Evolutionary conservation across 2,797 vertebrate species (phyloP), one percentile per base, ranked within the genome.

Genomic region (Melopsittacus undulatus): DNA sequence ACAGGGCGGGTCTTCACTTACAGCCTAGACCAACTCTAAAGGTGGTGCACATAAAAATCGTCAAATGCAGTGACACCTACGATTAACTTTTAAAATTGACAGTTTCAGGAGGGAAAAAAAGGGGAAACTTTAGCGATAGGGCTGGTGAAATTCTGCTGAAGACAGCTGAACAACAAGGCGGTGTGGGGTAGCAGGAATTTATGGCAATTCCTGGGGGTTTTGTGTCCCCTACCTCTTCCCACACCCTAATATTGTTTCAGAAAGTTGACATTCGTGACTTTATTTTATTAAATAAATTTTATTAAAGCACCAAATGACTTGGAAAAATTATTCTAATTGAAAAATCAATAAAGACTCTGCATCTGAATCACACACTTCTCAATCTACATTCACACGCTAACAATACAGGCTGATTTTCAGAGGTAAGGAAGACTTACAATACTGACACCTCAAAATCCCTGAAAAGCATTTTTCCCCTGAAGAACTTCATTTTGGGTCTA

Each of bases 191-290:
- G 57, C 17, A 54, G 17, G 40, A 77, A 74, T 27, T 85, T 61
- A 0, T 7, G 43, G 21, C 21, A 72, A 29, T 52, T 77, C 30
- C 38, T 26, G 14, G 11, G 0, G 0, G 16, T 22, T 38, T 45
- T 42, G 13, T 18, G 34, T 30, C 6, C 40, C 27, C 17, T 75
- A 19, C 26, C 29, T 34, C 42, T 45, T 27, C 22, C 19, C 14
- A 32, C 9, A 6, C 27, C n/a, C 15, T 46, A 46, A 19, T 3
- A 69, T 46, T 19, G 17, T 23, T 81, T 72, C 56, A 30, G 34
- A 84, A 89, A 72, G 30, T 46, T 63, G 49, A 32, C 38, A 73
- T 40, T 48, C 7, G 29, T 30, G 15, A 54, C 10, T n/a, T 34
- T 46, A 45, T 45, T 46, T 46, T 46, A 46, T 46, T 46, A 23